Percentiles rank a stretch among this genome's conserved stretches.
These are phyloP conservation scores for Omphaloscelis lunosa DNA, from an alignment of 2,888 invertebrate species.

Conservation along the genomic window DNA sequence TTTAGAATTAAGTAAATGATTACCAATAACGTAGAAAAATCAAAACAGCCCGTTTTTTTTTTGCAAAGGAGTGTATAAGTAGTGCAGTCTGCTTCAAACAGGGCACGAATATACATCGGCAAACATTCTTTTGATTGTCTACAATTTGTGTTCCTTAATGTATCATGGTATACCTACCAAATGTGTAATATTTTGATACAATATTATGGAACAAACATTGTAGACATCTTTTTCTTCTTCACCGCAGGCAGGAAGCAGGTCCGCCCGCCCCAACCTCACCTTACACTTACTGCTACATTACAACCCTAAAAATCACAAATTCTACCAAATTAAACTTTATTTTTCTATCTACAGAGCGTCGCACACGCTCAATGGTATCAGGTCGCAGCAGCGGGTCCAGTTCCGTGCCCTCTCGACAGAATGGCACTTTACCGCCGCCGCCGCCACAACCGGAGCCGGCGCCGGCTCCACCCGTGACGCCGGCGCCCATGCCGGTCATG, in stretches of 20 bases:
- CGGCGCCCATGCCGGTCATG: conserved; percentile 22
- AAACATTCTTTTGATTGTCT: not conserved
- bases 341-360: conserved; percentile 75
- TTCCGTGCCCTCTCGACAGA: conserved; percentile 68
- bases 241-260: not conserved
- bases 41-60: too few species aligned
- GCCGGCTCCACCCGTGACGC: conserved; percentile 18
- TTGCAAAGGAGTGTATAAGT: too few species aligned
- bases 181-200: not conserved
- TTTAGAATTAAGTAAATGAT: too few species aligned
- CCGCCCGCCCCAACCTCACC: not conserved
- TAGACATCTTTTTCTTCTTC: not conserved
- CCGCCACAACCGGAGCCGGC: conserved; percentile 66
- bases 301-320: not conserved
- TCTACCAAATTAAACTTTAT: not conserved
- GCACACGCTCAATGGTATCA: conserved; percentile 76
- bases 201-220: not conserved
- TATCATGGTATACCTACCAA: not conserved
- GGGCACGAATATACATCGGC: not conserved
- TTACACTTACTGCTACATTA: not conserved
- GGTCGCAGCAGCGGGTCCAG: conserved; percentile 74
- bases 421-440: conserved; percentile 75
- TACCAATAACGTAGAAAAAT: too few species aligned
- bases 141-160: not conserved
- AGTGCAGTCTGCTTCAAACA: not conserved